Evolutionary conservation across 2,113 vertebrate species (phyloP).

Genomic region (Azemiops feae): DNA sequence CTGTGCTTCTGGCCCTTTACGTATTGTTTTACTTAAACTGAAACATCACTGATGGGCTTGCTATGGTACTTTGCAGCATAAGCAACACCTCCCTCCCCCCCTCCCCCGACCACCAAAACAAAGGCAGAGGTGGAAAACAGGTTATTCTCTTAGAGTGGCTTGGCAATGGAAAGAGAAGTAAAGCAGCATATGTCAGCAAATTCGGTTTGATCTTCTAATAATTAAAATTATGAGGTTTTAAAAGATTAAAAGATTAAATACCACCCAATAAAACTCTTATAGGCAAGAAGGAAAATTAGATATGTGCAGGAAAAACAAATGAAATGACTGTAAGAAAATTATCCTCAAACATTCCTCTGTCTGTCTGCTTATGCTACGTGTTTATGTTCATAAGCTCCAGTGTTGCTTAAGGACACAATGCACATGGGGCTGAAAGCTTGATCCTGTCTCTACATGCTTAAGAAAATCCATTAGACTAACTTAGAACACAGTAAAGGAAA

Average conservation of each 20-base stretch:
- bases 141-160: background rate
- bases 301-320: background rate
- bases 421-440: background rate
- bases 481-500: background rate
- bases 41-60: no score
- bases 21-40: background rate
- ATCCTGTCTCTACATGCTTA: background rate
- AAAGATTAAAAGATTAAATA: slow-evolving; percentile 9
- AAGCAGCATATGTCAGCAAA: background rate
- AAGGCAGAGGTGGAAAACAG: background rate
- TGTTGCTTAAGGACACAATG: background rate
- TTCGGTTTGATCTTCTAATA: background rate
- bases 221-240: background rate
- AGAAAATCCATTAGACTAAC: background rate
- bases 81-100: background rate
- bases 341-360: slow-evolving; percentile 20
- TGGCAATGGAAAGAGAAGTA: background rate
- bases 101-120: background rate
- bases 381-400: background rate
- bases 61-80: background rate
- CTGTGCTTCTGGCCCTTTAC: background rate
- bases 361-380: background rate
- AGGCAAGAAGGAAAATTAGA: background rate
- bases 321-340: background rate
- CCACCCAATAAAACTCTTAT: slow-evolving; percentile 17